Conservation (phyloP, 2,113 vertebrate genomes). For the Urocolius indicus region DNA sequence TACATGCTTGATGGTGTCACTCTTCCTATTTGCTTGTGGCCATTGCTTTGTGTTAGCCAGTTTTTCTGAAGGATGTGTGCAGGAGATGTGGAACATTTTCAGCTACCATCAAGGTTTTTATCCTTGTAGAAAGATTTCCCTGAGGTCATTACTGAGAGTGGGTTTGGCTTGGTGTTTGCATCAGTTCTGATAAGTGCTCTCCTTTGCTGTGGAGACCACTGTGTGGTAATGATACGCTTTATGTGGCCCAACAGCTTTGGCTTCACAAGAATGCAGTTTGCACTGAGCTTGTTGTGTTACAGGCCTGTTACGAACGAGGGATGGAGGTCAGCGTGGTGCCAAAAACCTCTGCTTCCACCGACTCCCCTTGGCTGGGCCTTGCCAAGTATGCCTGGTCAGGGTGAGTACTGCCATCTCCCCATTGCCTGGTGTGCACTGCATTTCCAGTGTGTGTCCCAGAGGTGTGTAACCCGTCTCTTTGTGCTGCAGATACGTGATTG, state of each 20-base stretch:
- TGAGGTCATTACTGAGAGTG: neutral
- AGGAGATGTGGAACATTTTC: neutral
- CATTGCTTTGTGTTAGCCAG: neutral
- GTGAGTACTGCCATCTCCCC: constrained; percentile 78
- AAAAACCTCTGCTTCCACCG: constrained; percentile 98
- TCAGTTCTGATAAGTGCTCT: neutral
- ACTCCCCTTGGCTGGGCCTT: constrained; percentile 97
- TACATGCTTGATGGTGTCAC: neutral
- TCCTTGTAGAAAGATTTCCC: neutral
- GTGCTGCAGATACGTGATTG: constrained; percentile 91
- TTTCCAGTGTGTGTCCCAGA: neutral
- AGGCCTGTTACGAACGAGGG: constrained; percentile 96
- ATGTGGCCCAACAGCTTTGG: neutral
- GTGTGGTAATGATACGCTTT: neutral
- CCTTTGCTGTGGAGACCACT: neutral
- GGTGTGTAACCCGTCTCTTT: neutral
- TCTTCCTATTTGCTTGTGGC: neutral
- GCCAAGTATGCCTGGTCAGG: constrained; percentile 99
- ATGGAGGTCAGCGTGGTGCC: constrained; percentile 97
- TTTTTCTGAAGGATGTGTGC: neutral
- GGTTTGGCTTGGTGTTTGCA: neutral
- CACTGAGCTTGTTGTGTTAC: constrained; percentile 19
- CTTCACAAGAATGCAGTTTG: neutral
- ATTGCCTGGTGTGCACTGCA: neutral
- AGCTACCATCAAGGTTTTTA: neutral